Evolutionary conservation across 2,797 vertebrate species (phyloP), one percentile per base, ranked within the genome.

Genomic region (Onychomys torridus): DNA sequence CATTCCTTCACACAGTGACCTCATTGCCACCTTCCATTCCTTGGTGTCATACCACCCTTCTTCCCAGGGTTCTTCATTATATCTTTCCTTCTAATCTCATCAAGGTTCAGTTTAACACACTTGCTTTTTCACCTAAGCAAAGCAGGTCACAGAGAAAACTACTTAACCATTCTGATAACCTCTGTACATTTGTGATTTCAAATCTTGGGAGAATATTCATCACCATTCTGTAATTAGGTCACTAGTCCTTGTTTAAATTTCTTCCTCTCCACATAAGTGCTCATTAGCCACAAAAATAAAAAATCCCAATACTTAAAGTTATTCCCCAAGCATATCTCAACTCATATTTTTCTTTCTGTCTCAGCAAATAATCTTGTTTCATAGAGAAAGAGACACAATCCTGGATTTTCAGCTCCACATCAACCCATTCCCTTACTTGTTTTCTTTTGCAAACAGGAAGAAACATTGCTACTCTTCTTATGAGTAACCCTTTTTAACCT

Each of bases 121-220:
- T 34, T 67, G 46, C 43, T 89, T 79, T 94, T 37, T 75, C 25
- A 25, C 43, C 32, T 46, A 65, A 69, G 46, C 63, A 86, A 23
- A n/a, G 67, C 23, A 78, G 29, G 6, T 88, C 9, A 12, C 65
- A 19, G n/a, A 82, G 34, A 77, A 96, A 34, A 88, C 63, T 16
- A 40, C 82, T 85, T 76, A 52, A 52, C 8, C 19, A 77, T 59
- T 83, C 37, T 63, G n/a, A 84, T 13, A n/a, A 57, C 23, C 40
- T 89, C 92, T 85, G 49, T 83, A 69, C n/a, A 52, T 34, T 29
- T 69, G 79, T 87, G 84, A 76, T 71, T 93, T 89, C 84, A 86
- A 88, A 55, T n/a, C 25, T 52, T 59, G n/a, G 49, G 17, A 91
- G 43, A 43, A 61, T 55, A 46, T 71, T 77, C 52, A 89, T 55